Evolutionary conservation across 2,113 vertebrate genomes (phyloP).

Genomic region (Hypomesus transpacificus): DNA sequence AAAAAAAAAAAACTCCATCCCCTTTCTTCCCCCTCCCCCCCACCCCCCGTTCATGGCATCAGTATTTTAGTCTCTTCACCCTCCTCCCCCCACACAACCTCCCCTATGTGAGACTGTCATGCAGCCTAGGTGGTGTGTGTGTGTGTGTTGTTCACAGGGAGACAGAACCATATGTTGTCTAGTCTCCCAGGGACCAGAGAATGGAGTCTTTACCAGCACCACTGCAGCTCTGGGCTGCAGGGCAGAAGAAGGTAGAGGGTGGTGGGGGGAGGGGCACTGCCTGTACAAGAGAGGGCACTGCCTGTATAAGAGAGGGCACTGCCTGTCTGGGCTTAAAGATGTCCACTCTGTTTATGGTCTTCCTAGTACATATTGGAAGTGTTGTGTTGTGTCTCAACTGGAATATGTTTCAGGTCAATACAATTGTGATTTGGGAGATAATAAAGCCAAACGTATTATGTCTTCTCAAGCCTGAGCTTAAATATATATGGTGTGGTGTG

Average conservation of each 20-base stretch:
- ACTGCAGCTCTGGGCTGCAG: slow-evolving; percentile 39
- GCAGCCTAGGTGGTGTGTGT: slow-evolving; percentile 64
- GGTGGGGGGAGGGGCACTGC: neutral
- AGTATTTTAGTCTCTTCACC: slow-evolving; percentile 17
- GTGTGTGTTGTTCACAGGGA: slow-evolving; percentile 59
- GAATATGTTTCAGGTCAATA: too few species aligned
- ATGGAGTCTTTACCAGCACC: slow-evolving; percentile 34
- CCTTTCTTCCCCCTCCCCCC: neutral
- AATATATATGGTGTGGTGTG: too few species aligned
- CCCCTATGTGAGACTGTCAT: slow-evolving; percentile 50
- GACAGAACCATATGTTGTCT: slow-evolving; percentile 78
- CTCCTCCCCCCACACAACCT: neutral
- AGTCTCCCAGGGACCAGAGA: slow-evolving; percentile 54
- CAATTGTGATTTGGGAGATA: too few species aligned
- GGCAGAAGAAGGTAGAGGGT: neutral
- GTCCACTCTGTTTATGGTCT: too few species aligned
- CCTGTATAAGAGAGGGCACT: too few species aligned
- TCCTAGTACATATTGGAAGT: too few species aligned
- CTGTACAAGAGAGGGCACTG: too few species aligned
- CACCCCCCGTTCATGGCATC: slow-evolving; percentile 15
- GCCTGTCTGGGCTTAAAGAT: too few species aligned
- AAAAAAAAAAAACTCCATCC: neutral
- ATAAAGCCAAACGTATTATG: neutral
- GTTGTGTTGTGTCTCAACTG: too few species aligned
- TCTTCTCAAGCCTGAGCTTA: too few species aligned